A percentile compares a stretch with the other conserved stretches of the same genome.
These are phyloP conservation scores for Rhysida immarginata DNA, from an alignment of 1,140 invertebrate species.

Conservation along the genomic window DNA sequence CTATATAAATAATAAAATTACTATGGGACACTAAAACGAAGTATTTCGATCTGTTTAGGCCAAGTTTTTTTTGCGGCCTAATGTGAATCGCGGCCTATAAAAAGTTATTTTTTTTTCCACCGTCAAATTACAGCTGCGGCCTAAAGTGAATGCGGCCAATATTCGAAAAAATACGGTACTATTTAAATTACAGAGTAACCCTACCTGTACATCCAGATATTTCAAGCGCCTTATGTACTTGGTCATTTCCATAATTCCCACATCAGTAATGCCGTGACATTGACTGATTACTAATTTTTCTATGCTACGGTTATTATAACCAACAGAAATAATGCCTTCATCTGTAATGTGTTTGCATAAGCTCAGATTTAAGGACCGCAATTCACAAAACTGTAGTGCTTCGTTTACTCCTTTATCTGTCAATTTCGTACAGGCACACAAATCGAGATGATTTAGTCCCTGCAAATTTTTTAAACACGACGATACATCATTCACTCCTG, in stretches of 20 bases:
- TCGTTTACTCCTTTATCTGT: conserved; percentile 52
- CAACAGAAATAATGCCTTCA: conserved; percentile 42
- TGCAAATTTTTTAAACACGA: conserved; percentile 19
- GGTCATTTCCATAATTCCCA: conserved; percentile 40
- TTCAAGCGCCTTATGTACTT: conserved; percentile 41
- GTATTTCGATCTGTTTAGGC: too few species aligned
- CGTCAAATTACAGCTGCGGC: too few species aligned
- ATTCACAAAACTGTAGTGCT: conserved; percentile 44
- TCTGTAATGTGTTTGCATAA: conserved; percentile 49
- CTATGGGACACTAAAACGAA: too few species aligned
- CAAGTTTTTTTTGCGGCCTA: too few species aligned
- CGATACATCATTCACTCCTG: too few species aligned
- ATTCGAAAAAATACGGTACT: too few species aligned
- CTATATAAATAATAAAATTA: too few species aligned
- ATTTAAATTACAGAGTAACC: too few species aligned
- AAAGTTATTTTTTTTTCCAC: too few species aligned
- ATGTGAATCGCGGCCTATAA: too few species aligned
- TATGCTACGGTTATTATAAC: conserved; percentile 46
- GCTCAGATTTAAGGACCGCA: conserved; percentile 42
- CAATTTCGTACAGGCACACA: conserved; percentile 47
- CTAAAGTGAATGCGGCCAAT: too few species aligned
- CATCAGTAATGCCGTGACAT: conserved; percentile 49
- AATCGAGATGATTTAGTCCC: conserved; percentile 34
- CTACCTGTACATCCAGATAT: conserved; percentile 41
- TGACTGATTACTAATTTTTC: conserved; percentile 45